Evolutionary conservation across 35 echinoderm and acorn worm genomes (phyloP), one percentile per base, ranked within the genome.

Genomic region (Heliocidaris erythrogramma): DNA sequence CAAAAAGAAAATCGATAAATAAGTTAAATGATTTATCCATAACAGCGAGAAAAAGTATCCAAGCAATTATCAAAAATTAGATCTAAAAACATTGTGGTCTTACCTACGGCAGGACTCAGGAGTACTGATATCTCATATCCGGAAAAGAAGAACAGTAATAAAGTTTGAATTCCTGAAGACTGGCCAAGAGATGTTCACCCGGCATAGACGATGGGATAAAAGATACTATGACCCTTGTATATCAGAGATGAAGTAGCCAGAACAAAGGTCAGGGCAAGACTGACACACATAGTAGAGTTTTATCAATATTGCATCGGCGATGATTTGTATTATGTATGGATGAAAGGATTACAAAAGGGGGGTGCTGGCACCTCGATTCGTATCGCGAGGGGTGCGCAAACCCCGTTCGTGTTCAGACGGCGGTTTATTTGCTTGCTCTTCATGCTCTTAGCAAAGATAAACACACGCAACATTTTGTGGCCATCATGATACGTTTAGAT

Each of bases 291-390:
- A 48, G 87, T 24, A 30, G 32, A 89, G 87, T 89, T 89, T 89
- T 89, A 89, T 89, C 87, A 89, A 89, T 89, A 89, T 89, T 89
- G 32, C 87, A 89, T 89, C 87, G 87, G 30, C 87, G 87, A 89
- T 89, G 87, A 89, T 89, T 89, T 89, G 87, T 48, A 48, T 89
- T 89, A 89, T 89, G 87, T 89, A 89, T 48, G 87, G 87, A 89
- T 89, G 87, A 89, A 32, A 32, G 87, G 87, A 89, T 48, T 48
- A 89, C 87, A 89, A 89, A 88, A 48, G 47, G 31, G 87, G 87
- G 87, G 18, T 78, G 31, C 31, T 89, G 87, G 87, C 87, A 89
- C 87, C 87, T 47, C 47, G 87, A 48, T 32, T 12, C 47, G 87
- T n/a, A 4, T 89, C 47, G 47, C 47, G 65, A 89, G 87, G 87